Percentiles rank a stretch among this genome's conserved stretches.
Conservation (phyloP, 2,888 invertebrate species). For the Augochlorella aurata region DNA sequence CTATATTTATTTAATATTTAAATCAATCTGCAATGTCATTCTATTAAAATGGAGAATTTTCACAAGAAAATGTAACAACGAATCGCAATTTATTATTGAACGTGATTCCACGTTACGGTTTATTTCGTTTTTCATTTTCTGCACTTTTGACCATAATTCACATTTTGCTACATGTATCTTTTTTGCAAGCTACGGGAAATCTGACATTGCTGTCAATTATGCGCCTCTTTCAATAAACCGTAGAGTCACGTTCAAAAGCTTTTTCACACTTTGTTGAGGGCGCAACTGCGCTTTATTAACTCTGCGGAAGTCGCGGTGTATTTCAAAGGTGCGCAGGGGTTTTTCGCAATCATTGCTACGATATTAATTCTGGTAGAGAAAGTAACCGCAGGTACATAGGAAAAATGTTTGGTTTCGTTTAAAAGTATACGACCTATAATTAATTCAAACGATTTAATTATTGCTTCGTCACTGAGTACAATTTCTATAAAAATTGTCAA, state of each 20-base stretch:
- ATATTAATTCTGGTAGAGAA: neutral
- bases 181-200: neutral
- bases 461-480: neutral
- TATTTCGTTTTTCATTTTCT: neutral
- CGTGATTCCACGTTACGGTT: neutral
- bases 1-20: neutral
- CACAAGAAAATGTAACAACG: neutral
- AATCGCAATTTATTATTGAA: neutral
- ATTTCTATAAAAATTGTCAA: neutral
- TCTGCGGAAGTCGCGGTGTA: neutral
- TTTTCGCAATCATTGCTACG: neutral
- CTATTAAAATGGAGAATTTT: neutral
- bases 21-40: neutral
- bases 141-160: neutral
- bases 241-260: slow-evolving; percentile 1
- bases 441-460: neutral
- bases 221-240: neutral
- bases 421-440: neutral
- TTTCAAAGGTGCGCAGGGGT: neutral
- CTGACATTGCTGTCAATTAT: neutral
- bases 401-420: neutral
- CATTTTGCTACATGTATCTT: neutral
- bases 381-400: neutral
- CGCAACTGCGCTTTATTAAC: neutral
- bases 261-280: neutral